phyloP scores from a whole-genome alignment of 1,140 invertebrate species.

The Trachelipus rathkii region DNA sequence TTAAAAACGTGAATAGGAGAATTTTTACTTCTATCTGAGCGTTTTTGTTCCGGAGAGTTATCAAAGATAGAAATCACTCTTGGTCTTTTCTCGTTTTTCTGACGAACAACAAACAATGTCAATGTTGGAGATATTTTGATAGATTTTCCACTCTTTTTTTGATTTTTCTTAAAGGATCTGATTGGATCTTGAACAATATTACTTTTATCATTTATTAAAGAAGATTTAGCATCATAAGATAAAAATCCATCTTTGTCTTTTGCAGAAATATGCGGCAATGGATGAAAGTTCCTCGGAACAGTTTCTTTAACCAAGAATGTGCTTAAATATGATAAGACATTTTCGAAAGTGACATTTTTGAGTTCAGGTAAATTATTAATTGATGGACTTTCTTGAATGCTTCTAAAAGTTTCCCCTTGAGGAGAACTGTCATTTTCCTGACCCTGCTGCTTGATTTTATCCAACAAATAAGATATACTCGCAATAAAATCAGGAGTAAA shows the following conservation, averaged over 20 bases:
- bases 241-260: background rate
- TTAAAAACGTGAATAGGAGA: slow-evolving; percentile 47
- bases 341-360: background rate
- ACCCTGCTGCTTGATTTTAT: background rate
- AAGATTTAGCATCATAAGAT: no score
- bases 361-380: no score
- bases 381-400: background rate
- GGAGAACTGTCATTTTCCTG: background rate
- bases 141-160: background rate
- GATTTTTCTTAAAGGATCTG: background rate
- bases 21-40: slow-evolving; percentile 23
- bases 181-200: background rate
- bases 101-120: slow-evolving; percentile 21
- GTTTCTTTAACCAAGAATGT: background rate
- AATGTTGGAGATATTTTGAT: background rate
- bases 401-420: background rate
- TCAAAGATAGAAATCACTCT: slow-evolving; percentile 36
- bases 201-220: no score
- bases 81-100: slow-evolving; percentile 19
- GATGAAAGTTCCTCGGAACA: background rate
- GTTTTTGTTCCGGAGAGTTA: slow-evolving; percentile 1
- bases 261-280: background rate
- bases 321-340: background rate
- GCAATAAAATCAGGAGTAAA: background rate
- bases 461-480: background rate